These are phyloP conservation scores for Myopa tessellatipennis DNA, from an alignment of 2,888 invertebrate genomes.

Conservation along the genomic window DNA sequence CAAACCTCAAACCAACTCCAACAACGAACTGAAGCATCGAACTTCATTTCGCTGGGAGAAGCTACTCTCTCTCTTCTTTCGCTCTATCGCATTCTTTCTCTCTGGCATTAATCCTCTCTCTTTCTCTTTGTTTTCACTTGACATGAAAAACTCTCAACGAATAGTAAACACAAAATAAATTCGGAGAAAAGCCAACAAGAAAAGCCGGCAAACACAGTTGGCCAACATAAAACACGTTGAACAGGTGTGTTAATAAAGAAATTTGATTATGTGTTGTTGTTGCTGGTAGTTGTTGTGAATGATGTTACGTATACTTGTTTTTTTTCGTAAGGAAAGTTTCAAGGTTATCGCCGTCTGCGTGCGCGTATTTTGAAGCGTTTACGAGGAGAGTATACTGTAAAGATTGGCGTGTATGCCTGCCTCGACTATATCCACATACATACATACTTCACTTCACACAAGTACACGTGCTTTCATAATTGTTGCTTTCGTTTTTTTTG, in stretches of 20 bases:
- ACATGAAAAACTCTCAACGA: not conserved
- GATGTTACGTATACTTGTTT: not conserved
- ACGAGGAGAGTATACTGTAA: no score
- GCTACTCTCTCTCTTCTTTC: not conserved
- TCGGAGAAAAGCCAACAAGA: not conserved
- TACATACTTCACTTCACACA: no score
- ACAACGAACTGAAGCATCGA: not conserved
- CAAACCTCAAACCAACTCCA: not conserved
- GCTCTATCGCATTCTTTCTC: not conserved
- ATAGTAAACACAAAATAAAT: not conserved
- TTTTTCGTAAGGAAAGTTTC: slow-evolving; percentile 8
- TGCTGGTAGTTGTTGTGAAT: not conserved
- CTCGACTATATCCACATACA: no score
- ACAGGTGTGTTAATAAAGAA: slow-evolving; percentile 6
- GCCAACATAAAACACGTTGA: not conserved
- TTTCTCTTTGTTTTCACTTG: not conserved
- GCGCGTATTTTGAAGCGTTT: not conserved
- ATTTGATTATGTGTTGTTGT: not conserved
- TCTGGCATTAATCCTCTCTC: not conserved
- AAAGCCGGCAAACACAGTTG: slow-evolving; percentile 11
- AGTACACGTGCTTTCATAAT: not conserved
- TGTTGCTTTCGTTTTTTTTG: no score
- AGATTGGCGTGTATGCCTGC: no score
- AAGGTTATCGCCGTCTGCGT: slow-evolving; percentile 2
- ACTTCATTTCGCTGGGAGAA: not conserved